phyloP scores from a whole-genome alignment of 2,113 vertebrate genomes.

The Myiopsitta monachus region DNA sequence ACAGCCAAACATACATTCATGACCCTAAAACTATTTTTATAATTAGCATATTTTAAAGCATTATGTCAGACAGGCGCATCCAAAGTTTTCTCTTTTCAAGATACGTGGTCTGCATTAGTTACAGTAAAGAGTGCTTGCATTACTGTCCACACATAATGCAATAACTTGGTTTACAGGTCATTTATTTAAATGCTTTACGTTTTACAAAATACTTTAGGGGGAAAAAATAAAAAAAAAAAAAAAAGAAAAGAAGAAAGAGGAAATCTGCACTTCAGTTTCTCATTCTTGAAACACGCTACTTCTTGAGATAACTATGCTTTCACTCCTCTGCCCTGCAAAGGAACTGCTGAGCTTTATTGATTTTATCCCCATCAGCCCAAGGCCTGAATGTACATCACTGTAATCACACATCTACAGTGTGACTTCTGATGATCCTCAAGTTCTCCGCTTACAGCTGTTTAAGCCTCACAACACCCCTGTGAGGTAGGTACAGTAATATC shows the following conservation, averaged over 20 bases:
- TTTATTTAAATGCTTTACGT: conserved; percentile 71
- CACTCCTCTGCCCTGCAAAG: conserved; percentile 45
- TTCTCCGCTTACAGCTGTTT: not conserved
- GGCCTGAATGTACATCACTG: not conserved
- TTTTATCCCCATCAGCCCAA: not conserved
- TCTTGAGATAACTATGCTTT: conserved; percentile 30
- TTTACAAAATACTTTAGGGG: conserved; percentile 49
- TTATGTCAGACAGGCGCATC: conserved; percentile 44
- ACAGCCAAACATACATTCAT: conserved; percentile 73
- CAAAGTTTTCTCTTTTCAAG: conserved; percentile 45
- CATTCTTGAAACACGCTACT: conserved; percentile 34
- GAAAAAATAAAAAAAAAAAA: not conserved
- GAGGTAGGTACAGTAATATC: conserved; percentile 65
- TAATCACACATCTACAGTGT: not conserved
- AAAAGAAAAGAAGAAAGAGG: conserved; percentile 15
- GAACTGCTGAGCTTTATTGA: not conserved
- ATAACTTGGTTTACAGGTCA: conserved; percentile 45
- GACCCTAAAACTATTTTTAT: conserved; percentile 66
- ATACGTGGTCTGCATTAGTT: not conserved
- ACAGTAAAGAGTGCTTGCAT: conserved; percentile 2
- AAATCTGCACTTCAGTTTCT: conserved; percentile 64
- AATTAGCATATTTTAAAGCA: conserved; percentile 65
- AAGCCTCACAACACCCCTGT: conserved; percentile 53
- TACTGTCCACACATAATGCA: conserved; percentile 19
- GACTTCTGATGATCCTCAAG: not conserved